These are phyloP conservation scores for Anniella stebbinsi DNA, from an alignment of 2,797 vertebrate genomes.

Conservation along the genomic window DNA sequence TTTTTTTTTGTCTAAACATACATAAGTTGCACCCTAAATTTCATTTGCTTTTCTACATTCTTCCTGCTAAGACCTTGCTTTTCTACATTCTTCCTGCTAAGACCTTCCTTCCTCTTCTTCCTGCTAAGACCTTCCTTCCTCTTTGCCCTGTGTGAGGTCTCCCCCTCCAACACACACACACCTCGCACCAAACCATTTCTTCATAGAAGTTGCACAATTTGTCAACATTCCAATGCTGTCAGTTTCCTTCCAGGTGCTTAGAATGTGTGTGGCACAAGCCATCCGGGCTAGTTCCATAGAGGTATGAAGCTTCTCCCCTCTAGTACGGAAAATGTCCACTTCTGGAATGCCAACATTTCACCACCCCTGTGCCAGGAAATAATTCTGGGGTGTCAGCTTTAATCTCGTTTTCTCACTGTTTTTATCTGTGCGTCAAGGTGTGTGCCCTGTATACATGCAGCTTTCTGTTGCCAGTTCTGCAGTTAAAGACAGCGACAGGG, in stretches of 20 bases:
- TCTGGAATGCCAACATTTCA: too few species aligned
- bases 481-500: conserved; percentile 47
- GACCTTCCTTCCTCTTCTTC: neutral
- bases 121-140: neutral
- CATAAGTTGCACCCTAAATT: too few species aligned
- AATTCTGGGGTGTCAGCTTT: too few species aligned
- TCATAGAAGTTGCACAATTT: neutral
- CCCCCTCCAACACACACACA: neutral
- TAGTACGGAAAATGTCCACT: neutral
- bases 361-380: neutral
- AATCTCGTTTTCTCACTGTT: neutral
- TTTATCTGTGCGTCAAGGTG: neutral
- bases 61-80: too few species aligned
- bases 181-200: neutral
- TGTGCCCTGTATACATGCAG: neutral
- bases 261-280: neutral
- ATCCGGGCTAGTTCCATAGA: rapidly evolving
- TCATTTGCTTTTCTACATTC: too few species aligned
- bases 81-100: neutral
- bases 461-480: neutral
- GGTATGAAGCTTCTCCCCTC: neutral
- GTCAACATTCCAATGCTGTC: neutral
- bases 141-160: neutral
- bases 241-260: neutral
- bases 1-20: too few species aligned